Percentiles rank a stretch among this genome's conserved stretches.
phyloP scores from a whole-genome alignment of 2,113 vertebrate genomes.

The Guaruba guarouba region DNA sequence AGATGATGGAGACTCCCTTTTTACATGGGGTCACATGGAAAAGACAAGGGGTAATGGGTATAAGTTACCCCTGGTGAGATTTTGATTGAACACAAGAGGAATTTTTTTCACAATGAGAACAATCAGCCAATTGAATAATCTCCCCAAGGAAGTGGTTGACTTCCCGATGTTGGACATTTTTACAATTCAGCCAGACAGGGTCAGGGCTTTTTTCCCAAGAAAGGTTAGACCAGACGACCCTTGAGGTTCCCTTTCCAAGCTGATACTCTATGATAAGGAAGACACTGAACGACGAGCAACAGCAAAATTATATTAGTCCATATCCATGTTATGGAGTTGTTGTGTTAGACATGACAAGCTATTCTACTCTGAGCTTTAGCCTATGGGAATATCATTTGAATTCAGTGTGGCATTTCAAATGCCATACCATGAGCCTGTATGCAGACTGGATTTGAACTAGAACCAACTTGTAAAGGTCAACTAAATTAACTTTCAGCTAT shows the following conservation, averaged over 20 bases:
- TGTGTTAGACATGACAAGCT: background rate
- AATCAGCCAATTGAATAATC: background rate
- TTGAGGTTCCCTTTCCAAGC: background rate
- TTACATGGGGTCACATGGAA: background rate
- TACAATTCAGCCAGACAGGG: background rate
- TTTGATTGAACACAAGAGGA: background rate
- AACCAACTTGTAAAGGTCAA: background rate
- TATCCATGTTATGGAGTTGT: fast-evolving
- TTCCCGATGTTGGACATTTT: background rate
- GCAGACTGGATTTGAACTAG: background rate
- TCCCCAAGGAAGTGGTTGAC: background rate
- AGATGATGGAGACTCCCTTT: background rate
- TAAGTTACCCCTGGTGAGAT: background rate
- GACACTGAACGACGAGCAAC: background rate
- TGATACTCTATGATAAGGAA: background rate
- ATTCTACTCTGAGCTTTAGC: background rate
- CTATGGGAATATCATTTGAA: background rate
- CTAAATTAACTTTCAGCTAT: background rate
- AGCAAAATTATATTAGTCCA: background rate
- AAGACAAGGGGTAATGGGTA: background rate
- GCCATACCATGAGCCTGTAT: fast-evolving
- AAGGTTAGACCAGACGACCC: background rate
- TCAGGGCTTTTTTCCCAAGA: background rate
- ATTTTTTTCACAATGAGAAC: background rate
- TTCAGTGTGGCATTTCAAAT: background rate